A percentile compares a stretch with the other conserved stretches of the same genome.
Evolutionary conservation across 1,140 invertebrate species (phyloP).

Genomic region (Dendroctonus ponderosae): DNA sequence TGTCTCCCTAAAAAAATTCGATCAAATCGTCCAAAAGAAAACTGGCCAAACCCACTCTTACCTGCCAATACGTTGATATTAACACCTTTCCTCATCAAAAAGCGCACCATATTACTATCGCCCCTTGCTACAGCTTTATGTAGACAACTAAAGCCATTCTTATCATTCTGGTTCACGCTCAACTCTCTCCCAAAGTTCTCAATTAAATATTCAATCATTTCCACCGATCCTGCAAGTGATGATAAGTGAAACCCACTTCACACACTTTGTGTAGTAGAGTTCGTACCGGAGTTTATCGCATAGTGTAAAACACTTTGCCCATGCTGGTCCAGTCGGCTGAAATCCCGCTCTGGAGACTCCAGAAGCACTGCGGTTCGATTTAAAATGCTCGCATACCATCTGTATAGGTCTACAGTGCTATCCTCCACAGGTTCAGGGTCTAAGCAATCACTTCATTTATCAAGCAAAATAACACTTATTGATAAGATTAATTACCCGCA

Average conservation of each 20-base stretch:
- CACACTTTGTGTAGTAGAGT: conserved; percentile 40
- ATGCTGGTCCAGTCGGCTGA: conserved; percentile 53
- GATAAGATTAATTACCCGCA: conserved; percentile 24
- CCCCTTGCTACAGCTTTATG: conserved; percentile 60
- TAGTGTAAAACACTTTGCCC: conserved; percentile 61
- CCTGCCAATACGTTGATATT: conserved; percentile 69
- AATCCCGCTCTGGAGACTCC: conserved; percentile 45
- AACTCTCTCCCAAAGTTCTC: conserved; percentile 42
- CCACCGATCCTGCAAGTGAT: conserved; percentile 39
- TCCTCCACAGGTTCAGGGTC: conserved; percentile 45
- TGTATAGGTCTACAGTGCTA: conserved; percentile 50
- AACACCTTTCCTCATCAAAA: conserved; percentile 84
- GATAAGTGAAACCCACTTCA: background rate
- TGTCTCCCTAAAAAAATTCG: conserved; percentile 20
- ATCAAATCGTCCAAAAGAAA: background rate
- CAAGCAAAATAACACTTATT: background rate
- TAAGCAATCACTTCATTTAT: conserved; percentile 14
- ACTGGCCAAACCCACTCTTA: conserved; percentile 5
- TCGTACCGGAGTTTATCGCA: conserved; percentile 54
- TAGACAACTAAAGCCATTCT: conserved; percentile 51
- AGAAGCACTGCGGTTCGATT: conserved; percentile 55
- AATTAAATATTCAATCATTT: conserved; percentile 53
- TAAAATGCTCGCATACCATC: conserved; percentile 58
- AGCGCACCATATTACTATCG: conserved; percentile 54
- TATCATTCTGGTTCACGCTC: conserved; percentile 45